Percentiles rank a stretch among this genome's conserved stretches.
Evolutionary conservation across 2,888 invertebrate species (phyloP).

Genomic region (Leucophora obtusa): DNA sequence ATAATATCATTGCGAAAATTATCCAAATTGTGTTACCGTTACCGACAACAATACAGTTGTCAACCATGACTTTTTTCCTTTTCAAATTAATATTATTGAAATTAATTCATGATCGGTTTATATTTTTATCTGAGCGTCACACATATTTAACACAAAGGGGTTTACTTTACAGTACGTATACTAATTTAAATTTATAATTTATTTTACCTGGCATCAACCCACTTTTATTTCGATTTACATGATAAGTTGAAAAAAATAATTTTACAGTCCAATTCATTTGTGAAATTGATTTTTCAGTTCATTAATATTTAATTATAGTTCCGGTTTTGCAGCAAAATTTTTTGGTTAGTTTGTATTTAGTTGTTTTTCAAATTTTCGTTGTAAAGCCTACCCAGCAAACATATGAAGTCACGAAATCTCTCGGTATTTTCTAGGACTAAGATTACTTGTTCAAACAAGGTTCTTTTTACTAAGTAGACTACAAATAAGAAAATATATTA

Average conservation of each 20-base stretch:
- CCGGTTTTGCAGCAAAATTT: slow-evolving; percentile 2
- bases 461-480: no score
- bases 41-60: no score
- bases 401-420: neutral
- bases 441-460: no score
- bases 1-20: no score
- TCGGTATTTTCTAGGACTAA: no score
- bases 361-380: neutral
- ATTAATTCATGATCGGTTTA: neutral
- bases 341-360: slow-evolving; percentile 1
- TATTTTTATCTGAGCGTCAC: neutral
- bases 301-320: slow-evolving; percentile 46
- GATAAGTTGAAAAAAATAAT: slow-evolving; percentile 6
- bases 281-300: slow-evolving; percentile 53
- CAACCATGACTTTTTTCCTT: no score
- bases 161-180: neutral
- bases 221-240: neutral
- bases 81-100: neutral
- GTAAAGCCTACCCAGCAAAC: neutral
- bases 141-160: neutral
- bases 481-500: no score
- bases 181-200: neutral
- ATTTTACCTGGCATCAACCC: neutral
- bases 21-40: no score
- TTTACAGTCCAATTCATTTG: slow-evolving; percentile 35